phyloP scores from a whole-genome alignment of 2,113 vertebrate species.

The Albula glossodonta region DNA sequence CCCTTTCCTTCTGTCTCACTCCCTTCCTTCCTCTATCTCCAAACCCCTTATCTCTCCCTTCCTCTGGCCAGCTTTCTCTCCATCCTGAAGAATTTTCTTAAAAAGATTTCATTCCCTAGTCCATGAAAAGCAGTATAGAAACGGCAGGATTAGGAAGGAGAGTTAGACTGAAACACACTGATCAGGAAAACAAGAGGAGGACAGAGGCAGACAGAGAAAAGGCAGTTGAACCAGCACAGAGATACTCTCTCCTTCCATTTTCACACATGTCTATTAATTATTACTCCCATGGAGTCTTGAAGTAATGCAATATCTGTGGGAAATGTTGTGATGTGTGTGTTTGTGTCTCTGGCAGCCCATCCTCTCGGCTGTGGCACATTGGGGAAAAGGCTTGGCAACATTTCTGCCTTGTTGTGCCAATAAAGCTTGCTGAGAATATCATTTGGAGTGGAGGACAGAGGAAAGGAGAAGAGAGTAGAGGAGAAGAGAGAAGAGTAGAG shows the following conservation, averaged over 20 bases:
- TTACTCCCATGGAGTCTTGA: not conserved
- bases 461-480: not conserved
- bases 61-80: slow-evolving; percentile 33
- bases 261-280: slow-evolving; percentile 17
- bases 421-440: slow-evolving; percentile 18
- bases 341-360: not conserved
- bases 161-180: slow-evolving; percentile 22
- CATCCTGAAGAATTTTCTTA: slow-evolving; percentile 48
- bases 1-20: slow-evolving; percentile 1
- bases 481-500: not conserved
- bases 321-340: slow-evolving; percentile 17
- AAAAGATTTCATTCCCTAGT: slow-evolving; percentile 49
- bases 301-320: slow-evolving; percentile 2
- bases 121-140: not conserved
- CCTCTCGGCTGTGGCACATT: slow-evolving; percentile 21
- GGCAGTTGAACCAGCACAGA: slow-evolving; percentile 31
- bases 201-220: not conserved
- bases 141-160: slow-evolving; percentile 10
- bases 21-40: slow-evolving; percentile 25
- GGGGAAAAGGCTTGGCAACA: slow-evolving; percentile 23
- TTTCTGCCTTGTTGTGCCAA: slow-evolving; percentile 19
- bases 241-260: not conserved
- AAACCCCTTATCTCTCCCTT: slow-evolving; percentile 5
- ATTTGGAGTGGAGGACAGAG: slow-evolving; percentile 7
- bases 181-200: slow-evolving; percentile 20